These are phyloP conservation scores for Papilio helenus DNA, from an alignment of 1,140 invertebrate species.

Conservation along the genomic window DNA sequence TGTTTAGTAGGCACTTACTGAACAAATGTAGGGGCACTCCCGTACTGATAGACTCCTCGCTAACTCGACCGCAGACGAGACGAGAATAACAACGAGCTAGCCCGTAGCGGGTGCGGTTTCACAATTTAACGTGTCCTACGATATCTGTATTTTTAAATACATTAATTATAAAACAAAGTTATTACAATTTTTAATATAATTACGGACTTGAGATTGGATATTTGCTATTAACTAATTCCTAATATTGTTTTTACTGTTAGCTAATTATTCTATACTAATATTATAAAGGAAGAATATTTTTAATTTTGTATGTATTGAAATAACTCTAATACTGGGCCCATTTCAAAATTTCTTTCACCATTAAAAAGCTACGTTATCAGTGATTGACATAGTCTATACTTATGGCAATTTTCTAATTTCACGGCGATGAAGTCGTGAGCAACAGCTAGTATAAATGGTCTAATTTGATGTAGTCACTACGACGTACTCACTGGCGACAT, in stretches of 20 bases:
- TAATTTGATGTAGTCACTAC: too few species aligned
- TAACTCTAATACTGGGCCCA: too few species aligned
- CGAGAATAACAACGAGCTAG: conserved; percentile 63
- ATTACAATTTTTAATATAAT: background rate
- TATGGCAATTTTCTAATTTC: too few species aligned
- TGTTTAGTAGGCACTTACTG: background rate
- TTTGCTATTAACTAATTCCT: background rate
- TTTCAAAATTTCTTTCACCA: too few species aligned
- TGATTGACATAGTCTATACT: too few species aligned
- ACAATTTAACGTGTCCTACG: conserved; percentile 43
- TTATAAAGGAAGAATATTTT: too few species aligned
- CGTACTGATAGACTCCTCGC: conserved; percentile 50
- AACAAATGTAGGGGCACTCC: conserved; percentile 18
- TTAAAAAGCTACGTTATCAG: too few species aligned
- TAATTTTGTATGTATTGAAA: too few species aligned
- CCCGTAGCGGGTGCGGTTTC: conserved; percentile 51
- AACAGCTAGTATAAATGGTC: too few species aligned
- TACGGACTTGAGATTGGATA: background rate
- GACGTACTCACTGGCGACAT: too few species aligned
- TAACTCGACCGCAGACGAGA: conserved; percentile 67
- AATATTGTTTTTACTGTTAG: background rate
- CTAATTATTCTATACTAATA: too few species aligned
- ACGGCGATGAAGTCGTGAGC: too few species aligned
- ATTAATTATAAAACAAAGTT: background rate
- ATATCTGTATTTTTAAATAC: background rate